Evolutionary conservation across 2,888 invertebrate species (phyloP).

Genomic region (Tinea trinotella): DNA sequence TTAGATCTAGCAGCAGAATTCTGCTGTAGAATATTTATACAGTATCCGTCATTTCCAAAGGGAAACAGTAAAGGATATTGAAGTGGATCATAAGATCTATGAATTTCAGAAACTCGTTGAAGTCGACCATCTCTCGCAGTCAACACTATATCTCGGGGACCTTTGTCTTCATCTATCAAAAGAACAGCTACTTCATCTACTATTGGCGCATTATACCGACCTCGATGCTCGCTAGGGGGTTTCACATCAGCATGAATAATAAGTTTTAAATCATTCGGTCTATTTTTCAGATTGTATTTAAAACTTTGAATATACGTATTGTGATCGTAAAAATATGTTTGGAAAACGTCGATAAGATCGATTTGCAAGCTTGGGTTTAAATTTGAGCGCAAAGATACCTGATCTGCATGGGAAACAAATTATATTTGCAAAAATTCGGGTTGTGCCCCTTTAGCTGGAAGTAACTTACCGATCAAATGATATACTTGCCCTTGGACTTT

Average conservation of each 20-base stretch:
- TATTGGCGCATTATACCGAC: not conserved
- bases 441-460: not conserved
- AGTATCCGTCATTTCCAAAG: conserved; percentile 1
- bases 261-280: not conserved
- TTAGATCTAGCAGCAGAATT: not conserved
- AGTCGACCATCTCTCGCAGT: not conserved
- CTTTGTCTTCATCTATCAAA: not conserved
- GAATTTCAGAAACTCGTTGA: not conserved
- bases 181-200: conserved; percentile 10
- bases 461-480: not conserved
- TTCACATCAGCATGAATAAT: not conserved
- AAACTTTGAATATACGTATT: not conserved
- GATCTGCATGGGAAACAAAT: not conserved
- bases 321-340: not conserved
- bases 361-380: not conserved
- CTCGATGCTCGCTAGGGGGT: not conserved
- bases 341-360: not conserved
- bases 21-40: not conserved
- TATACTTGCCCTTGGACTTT: conserved; percentile 22
- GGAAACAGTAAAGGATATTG: conserved; percentile 11
- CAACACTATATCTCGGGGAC: conserved; percentile 5
- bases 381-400: not conserved
- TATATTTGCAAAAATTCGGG: conserved; percentile 11
- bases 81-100: conserved; percentile 9
- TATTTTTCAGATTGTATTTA: not conserved